Percentiles rank a stretch among this genome's conserved stretches.
phyloP scores from a whole-genome alignment of 1,140 invertebrate genomes.

The Magallana angulata region DNA sequence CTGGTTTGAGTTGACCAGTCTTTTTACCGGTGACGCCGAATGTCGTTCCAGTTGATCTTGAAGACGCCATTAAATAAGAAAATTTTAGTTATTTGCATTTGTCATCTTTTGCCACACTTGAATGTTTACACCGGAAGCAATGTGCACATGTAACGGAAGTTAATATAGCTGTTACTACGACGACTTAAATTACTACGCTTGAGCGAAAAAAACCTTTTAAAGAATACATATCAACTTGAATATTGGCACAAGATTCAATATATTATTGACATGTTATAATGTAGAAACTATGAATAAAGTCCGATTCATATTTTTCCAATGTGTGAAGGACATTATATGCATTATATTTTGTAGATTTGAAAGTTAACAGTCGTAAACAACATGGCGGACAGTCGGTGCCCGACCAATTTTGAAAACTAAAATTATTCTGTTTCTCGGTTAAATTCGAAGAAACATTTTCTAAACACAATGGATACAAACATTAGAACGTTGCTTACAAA shows the following conservation, averaged over 20 bases:
- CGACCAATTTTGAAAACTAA: conserved; percentile 1
- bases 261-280: too few relatives aligned
- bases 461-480: conserved; percentile 56
- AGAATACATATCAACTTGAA: not conserved
- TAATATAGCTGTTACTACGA: conserved; percentile 42
- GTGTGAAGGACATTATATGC: not conserved
- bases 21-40: conserved; percentile 61
- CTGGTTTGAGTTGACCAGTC: not conserved
- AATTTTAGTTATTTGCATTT: not conserved
- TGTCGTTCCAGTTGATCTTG: conserved; percentile 37
- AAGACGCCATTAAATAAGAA: conserved; percentile 6
- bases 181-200: conserved; percentile 39
- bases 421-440: not conserved
- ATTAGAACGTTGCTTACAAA: conserved; percentile 55
- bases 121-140: conserved; percentile 41
- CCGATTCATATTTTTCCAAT: not conserved
- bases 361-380: conserved; percentile 41
- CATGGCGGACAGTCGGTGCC: conserved; percentile 44
- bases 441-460: not conserved
- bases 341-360: conserved; percentile 2
- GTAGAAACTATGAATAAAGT: not conserved
- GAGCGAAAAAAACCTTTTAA: not conserved
- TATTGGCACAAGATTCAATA: too few relatives aligned
- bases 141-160: conserved; percentile 2
- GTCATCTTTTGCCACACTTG: not conserved